A percentile compares a stretch with the other conserved stretches of the same genome.
phyloP scores from a whole-genome alignment of 2,113 vertebrate genomes.

The Muntiacus reevesi region DNA sequence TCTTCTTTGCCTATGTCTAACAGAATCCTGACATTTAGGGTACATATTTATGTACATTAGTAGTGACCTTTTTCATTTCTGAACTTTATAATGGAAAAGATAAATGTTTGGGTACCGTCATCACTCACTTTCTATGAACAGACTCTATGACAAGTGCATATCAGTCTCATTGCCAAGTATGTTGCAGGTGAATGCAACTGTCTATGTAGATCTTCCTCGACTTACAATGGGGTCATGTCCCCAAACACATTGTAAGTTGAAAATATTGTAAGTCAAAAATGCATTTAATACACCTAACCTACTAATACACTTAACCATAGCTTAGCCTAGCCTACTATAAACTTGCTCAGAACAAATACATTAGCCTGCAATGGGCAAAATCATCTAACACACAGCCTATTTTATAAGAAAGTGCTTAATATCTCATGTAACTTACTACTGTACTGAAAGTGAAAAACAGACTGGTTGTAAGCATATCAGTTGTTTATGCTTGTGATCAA shows the following conservation, averaged over 20 bases:
- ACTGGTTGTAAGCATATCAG: background rate
- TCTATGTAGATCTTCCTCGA: background rate
- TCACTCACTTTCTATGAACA: background rate
- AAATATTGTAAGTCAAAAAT: background rate
- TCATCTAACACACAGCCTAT: background rate
- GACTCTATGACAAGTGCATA: background rate
- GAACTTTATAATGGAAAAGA: conserved; percentile 4
- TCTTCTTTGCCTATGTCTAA: background rate
- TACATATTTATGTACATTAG: background rate
- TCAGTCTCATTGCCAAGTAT: background rate
- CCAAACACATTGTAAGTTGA: background rate
- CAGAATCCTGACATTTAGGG: background rate
- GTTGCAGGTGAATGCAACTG: background rate
- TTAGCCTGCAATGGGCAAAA: background rate
- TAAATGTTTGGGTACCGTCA: background rate
- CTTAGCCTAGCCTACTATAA: background rate
- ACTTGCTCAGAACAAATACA: background rate
- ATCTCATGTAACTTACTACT: background rate
- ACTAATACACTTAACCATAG: background rate
- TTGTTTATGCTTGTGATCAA: background rate
- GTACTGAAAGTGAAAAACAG: background rate
- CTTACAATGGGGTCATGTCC: background rate
- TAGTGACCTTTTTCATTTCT: background rate
- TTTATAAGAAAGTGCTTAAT: background rate
- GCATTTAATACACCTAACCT: background rate